These are phyloP conservation scores for Trichonephila clavata DNA, from an alignment of 1,140 invertebrate species.

Conservation along the genomic window DNA sequence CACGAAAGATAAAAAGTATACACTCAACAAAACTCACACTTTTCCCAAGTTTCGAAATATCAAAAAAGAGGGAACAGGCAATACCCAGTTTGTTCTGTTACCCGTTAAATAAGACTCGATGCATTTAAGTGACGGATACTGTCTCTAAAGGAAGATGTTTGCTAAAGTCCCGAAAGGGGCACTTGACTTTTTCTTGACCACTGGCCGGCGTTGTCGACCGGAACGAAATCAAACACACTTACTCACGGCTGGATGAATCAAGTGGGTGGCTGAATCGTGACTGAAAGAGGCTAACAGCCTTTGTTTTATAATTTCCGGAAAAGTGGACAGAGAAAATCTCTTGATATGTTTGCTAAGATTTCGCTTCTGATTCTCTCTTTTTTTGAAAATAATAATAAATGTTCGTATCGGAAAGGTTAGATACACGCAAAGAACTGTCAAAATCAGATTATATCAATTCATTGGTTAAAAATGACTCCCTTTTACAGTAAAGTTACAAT, in stretches of 20 bases:
- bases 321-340: neutral
- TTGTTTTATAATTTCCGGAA: conserved; percentile 4
- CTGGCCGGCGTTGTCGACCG: conserved; percentile 34
- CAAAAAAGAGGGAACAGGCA: neutral
- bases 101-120: neutral
- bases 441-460: no score
- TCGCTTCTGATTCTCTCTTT: neutral
- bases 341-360: neutral
- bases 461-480: no score
- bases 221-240: conserved; percentile 54
- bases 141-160: neutral
- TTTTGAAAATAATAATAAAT: neutral
- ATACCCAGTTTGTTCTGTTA: neutral
- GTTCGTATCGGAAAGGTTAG: neutral
- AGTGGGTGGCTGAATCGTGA: conserved; percentile 27
- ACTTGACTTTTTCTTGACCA: conserved; percentile 42
- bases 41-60: no score
- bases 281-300: neutral
- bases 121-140: neutral
- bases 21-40: no score
- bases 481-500: no score
- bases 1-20: no score
- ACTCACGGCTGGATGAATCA: conserved; percentile 34
- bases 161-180: neutral
- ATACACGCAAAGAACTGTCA: neutral